Base-by-base conservation (phyloP, 2,888 invertebrate species). In the Serrognathus titanus region DNA sequence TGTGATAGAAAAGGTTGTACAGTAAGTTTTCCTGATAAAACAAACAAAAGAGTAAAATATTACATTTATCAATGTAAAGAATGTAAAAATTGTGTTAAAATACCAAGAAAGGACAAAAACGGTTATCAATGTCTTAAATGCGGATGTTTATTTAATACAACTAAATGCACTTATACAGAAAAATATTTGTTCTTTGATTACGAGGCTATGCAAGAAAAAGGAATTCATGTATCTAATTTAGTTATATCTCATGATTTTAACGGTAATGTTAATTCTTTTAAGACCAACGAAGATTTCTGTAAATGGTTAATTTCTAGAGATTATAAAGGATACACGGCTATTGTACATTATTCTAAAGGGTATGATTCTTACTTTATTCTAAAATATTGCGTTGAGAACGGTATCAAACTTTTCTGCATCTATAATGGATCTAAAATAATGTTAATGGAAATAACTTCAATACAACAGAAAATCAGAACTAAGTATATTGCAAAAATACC, bases 371-470 rank as follows among this genome's bases (percentile, higher is more conserved):
- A 57, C 31, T 57, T 55, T 60, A 60, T 60, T 51, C 46, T 55
- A 51, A 58, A 60, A 58, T 55, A 58, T 60, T 61, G 57, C 52
- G 59, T 61, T 50, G 55, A 59, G 54, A 60, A 60, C 45, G n/a
- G 40, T 52, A 59, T 60, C 13, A 59, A 61, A 59, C 61, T 52
- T 53, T 55, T 58, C 58, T 55, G 48, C 43, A 55, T 3, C 2
- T n/a, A n/a, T n/a, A n/a, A n/a, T n/a, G n/a, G n/a, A n/a, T n/a
- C n/a, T n/a, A n/a, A n/a, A n/a, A n/a, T 39, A 39, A 39, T 39
- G 52, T 54, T 58, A 58, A 55, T 58, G 55, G 55, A 60, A 60
- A 60, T 60, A 55, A 51, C n/a, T 68, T 67, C 58, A 67, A 66
- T 56, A 66, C 61, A 38, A 45, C 48, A 55, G 61, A 61, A 46